These are phyloP conservation scores for Buphagus erythrorhynchus DNA, from an alignment of 2,797 vertebrate species.

Conservation along the genomic window DNA sequence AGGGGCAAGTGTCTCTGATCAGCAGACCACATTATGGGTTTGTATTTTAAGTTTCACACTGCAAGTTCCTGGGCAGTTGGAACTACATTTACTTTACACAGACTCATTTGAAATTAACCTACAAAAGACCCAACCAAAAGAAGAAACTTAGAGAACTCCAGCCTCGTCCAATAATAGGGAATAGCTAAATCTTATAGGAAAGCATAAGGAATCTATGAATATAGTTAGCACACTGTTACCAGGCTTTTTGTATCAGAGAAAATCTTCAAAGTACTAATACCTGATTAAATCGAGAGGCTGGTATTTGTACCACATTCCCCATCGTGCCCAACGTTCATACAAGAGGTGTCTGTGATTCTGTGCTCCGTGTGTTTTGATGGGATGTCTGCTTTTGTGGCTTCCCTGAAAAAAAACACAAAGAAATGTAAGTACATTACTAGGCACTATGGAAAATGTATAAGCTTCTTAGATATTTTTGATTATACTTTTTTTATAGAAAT, in stretches of 20 bases:
- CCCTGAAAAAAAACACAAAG: slow-evolving; percentile 78
- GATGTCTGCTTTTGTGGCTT: slow-evolving; percentile 92
- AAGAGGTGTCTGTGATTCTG: slow-evolving; percentile 96
- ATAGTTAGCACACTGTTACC: neutral
- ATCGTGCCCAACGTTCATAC: slow-evolving; percentile 98
- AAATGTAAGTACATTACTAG: neutral
- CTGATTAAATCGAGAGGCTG: slow-evolving; percentile 98
- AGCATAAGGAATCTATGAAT: neutral
- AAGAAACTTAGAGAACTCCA: neutral
- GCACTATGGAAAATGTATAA: rapidly evolving
- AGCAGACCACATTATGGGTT: neutral
- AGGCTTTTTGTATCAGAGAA: neutral
- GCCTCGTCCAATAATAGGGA: neutral
- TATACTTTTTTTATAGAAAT: neutral
- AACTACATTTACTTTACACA: neutral
- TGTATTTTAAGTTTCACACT: neutral
- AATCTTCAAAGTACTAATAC: slow-evolving; percentile 69
- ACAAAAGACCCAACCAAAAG: neutral
- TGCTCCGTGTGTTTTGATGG: slow-evolving; percentile 95
- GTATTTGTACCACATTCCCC: slow-evolving; percentile 99
- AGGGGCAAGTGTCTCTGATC: neutral
- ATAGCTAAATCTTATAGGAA: neutral
- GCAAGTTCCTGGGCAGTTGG: neutral
- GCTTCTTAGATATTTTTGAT: neutral
- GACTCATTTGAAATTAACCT: neutral